Evolutionary conservation across 2,113 vertebrate species (phyloP).

Genomic region (Acanthisitta chloris): DNA sequence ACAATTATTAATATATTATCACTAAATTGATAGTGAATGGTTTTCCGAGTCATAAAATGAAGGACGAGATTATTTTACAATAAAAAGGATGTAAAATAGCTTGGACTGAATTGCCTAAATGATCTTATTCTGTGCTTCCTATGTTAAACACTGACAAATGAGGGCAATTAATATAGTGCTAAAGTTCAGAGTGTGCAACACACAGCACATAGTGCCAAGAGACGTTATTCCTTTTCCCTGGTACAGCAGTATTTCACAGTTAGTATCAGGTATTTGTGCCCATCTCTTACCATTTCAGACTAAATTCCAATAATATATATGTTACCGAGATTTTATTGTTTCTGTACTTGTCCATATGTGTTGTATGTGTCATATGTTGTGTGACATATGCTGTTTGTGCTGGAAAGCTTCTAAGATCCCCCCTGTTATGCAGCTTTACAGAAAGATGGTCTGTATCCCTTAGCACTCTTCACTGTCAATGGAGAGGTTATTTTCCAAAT

Average conservation of each 20-base stretch:
- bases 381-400: background rate
- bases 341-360: background rate
- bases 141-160: conserved; percentile 30
- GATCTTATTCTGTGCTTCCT: conserved; percentile 20
- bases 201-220: background rate
- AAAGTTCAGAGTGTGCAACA: background rate
- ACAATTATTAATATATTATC: conserved; percentile 26
- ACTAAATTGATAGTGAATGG: conserved; percentile 11
- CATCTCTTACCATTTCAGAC: background rate
- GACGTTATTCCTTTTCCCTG: background rate
- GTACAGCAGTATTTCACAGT: background rate
- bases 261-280: background rate
- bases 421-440: background rate
- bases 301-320: background rate
- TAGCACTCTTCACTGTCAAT: background rate
- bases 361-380: background rate
- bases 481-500: background rate
- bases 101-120: background rate
- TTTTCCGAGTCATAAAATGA: background rate
- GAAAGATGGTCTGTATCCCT: background rate
- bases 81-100: background rate
- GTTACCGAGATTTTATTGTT: background rate
- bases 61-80: conserved; percentile 16
- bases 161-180: background rate
- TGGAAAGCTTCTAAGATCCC: background rate